Conservation (phyloP, 1,140 invertebrate species). For the Cardiocondyla obscurior region DNA sequence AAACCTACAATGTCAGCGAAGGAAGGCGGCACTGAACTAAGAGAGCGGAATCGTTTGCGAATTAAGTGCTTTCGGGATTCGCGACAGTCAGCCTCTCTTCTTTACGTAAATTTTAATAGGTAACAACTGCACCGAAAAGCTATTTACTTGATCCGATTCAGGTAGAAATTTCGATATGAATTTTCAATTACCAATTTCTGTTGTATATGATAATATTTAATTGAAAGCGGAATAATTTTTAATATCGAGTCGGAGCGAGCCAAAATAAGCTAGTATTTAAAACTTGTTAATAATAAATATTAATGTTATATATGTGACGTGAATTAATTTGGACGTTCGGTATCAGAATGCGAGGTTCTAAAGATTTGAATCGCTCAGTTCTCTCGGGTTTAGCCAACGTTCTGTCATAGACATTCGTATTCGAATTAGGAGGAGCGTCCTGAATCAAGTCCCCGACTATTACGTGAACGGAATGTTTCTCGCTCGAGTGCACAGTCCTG, state of each 20-base stretch:
- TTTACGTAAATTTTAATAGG: not conserved
- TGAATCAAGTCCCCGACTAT: constrained; percentile 9
- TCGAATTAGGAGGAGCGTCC: constrained; percentile 9
- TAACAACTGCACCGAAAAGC: not conserved
- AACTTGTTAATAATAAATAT: not conserved
- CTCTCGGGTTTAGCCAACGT: not conserved
- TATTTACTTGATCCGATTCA: not conserved
- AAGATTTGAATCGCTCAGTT: constrained; percentile 8
- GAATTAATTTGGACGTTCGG: not conserved
- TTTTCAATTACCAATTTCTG: not conserved
- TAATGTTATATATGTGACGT: not conserved
- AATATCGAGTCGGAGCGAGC: not conserved
- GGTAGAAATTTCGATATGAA: not conserved
- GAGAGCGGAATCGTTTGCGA: not conserved
- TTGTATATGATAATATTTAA: not conserved
- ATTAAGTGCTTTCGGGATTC: not conserved
- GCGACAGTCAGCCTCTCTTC: not conserved
- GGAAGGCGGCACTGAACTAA: not conserved
- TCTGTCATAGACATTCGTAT: constrained; percentile 24
- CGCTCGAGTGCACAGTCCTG: not conserved
- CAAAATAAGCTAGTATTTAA: too few relatives aligned
- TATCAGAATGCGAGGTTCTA: not conserved
- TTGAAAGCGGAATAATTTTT: constrained; percentile 11
- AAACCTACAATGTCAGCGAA: constrained; percentile 75
- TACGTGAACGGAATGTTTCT: constrained; percentile 43